Evolutionary conservation across 2,113 vertebrate species (phyloP).

Genomic region (Neodontobutis hainanensis): DNA sequence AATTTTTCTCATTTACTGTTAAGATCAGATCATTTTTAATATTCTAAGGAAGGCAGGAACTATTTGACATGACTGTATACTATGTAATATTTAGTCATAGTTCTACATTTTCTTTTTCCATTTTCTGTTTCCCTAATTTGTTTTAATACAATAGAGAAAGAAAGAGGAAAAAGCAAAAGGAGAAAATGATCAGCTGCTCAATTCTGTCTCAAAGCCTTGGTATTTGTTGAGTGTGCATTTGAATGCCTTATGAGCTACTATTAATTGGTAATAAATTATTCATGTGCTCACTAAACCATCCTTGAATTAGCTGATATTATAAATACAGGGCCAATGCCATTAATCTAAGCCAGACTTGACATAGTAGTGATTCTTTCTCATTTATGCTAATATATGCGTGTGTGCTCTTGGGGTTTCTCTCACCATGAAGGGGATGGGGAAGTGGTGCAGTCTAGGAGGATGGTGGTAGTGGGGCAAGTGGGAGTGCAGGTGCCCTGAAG

Average conservation of each 20-base stretch:
- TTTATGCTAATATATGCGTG: slow-evolving; percentile 65
- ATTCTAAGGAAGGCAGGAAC: too few relatives aligned
- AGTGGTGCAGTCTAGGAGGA: slow-evolving; percentile 95
- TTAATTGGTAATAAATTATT: slow-evolving; percentile 75
- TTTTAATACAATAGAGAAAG: background rate
- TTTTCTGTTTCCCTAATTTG: background rate
- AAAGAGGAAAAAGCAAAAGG: slow-evolving; percentile 16
- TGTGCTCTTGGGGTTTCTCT: slow-evolving; percentile 57
- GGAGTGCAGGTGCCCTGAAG: slow-evolving; percentile 92
- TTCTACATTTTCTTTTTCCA: background rate
- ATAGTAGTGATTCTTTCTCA: slow-evolving; percentile 49
- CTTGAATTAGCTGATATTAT: slow-evolving; percentile 68
- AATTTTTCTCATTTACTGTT: too few relatives aligned
- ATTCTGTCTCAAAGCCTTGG: slow-evolving; percentile 36
- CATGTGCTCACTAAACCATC: slow-evolving; percentile 63
- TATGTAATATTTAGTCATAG: too few relatives aligned
- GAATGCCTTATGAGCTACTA: slow-evolving; percentile 59
- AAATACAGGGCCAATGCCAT: slow-evolving; percentile 58
- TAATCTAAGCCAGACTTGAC: slow-evolving; percentile 61
- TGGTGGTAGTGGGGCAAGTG: slow-evolving; percentile 96
- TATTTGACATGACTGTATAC: too few relatives aligned
- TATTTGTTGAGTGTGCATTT: slow-evolving; percentile 56
- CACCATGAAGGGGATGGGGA: slow-evolving; percentile 96
- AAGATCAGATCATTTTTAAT: too few relatives aligned
- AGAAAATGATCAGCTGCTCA: background rate